These are phyloP conservation scores for Periparus ater DNA, from an alignment of 2,797 vertebrate genomes.

Conservation along the genomic window DNA sequence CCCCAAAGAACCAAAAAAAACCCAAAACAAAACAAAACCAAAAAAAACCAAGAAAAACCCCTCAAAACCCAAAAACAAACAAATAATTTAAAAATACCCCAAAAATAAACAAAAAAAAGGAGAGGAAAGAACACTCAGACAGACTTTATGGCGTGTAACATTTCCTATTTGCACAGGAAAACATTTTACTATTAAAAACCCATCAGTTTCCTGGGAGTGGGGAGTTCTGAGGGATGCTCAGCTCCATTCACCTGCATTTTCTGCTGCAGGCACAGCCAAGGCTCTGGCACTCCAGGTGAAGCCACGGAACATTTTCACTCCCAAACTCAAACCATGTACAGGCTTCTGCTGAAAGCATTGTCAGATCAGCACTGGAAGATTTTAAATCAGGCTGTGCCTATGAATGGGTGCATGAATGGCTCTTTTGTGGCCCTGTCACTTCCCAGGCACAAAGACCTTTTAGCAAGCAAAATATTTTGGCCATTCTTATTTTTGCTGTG, in stretches of 20 bases:
- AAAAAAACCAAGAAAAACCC: not conserved
- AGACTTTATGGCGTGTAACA: not conserved
- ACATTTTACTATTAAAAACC: not conserved
- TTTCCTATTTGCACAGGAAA: not conserved
- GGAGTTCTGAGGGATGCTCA: not conserved
- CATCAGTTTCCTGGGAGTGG: not conserved
- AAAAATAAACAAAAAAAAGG: not conserved
- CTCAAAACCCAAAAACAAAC: too few relatives aligned
- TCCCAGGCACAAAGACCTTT: constrained; percentile 27
- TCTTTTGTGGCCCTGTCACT: constrained; percentile 43
- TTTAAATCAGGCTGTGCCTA: constrained; percentile 40
- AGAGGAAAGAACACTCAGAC: not conserved
- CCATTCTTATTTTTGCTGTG: constrained; percentile 15
- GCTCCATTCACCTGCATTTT: not conserved
- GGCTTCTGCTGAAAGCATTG: constrained; percentile 48
- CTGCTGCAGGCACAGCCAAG: not conserved
- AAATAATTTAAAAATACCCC: not conserved
- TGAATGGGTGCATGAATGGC: constrained; percentile 21
- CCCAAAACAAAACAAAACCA: not conserved
- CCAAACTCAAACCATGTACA: constrained; percentile 17
- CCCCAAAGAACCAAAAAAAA: not conserved
- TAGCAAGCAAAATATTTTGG: constrained; percentile 34
- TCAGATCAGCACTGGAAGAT: constrained; percentile 30
- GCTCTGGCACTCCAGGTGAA: not conserved
- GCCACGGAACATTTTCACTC: constrained; percentile 28